Evolutionary conservation across 2,888 invertebrate species (phyloP).

Genomic region (Protonemura montana): DNA sequence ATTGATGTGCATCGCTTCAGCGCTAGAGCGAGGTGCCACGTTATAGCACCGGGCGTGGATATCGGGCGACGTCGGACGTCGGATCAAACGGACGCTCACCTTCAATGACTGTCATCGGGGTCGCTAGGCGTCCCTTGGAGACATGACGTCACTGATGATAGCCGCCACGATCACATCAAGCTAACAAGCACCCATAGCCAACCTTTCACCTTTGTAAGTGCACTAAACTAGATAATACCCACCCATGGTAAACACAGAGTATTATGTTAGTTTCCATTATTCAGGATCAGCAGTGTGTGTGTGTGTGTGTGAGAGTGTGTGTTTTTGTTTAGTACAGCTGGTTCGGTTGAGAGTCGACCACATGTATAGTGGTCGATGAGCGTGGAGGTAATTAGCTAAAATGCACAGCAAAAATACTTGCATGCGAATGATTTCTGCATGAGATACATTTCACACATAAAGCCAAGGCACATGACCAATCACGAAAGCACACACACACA

Average conservation of each 20-base stretch:
- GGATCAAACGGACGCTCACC: neutral
- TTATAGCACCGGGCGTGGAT: too few species aligned
- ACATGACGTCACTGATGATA: neutral
- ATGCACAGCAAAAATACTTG: neutral
- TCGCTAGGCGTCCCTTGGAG: neutral
- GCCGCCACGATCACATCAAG: neutral
- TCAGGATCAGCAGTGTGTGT: neutral
- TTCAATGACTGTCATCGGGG: neutral
- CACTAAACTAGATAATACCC: neutral
- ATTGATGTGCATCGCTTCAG: too few species aligned
- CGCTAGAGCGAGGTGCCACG: too few species aligned
- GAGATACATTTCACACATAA: too few species aligned
- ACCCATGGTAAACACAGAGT: constrained; percentile 1
- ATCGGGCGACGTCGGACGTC: too few species aligned
- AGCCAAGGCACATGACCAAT: neutral
- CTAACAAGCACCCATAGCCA: neutral
- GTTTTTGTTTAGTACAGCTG: too few species aligned
- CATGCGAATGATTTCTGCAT: neutral
- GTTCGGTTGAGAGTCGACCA: neutral
- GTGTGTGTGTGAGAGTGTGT: too few species aligned
- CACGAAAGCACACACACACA: neutral
- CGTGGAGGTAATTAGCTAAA: neutral
- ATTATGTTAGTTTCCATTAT: neutral
- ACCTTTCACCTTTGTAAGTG: constrained; percentile 24
- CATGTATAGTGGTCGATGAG: neutral